These are phyloP conservation scores for Hyperoplus lanceolatus DNA, from an alignment of 2,797 vertebrate genomes.

Conservation along the genomic window DNA sequence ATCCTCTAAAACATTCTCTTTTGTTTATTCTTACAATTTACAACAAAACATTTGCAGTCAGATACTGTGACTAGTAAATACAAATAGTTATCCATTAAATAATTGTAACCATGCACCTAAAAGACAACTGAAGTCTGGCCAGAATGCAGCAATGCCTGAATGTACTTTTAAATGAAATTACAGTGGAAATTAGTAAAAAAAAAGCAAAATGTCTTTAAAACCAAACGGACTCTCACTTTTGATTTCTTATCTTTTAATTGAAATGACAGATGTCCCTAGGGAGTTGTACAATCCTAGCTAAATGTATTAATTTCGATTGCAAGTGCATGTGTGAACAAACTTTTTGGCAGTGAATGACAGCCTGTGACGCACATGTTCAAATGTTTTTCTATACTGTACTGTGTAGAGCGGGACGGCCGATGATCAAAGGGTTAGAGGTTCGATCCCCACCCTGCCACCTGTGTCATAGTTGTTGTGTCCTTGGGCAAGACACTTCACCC, in stretches of 20 bases:
- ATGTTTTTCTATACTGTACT: conserved; percentile 30
- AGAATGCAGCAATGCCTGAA: conserved; percentile 13
- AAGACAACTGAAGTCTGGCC: background rate
- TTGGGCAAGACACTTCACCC: no score
- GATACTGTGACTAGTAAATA: background rate
- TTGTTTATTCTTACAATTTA: background rate
- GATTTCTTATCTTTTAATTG: conserved; percentile 49
- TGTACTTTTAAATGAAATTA: background rate
- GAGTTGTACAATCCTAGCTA: background rate
- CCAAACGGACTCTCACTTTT: conserved; percentile 11
- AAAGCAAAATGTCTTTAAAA: background rate
- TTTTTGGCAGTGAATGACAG: conserved; percentile 15
- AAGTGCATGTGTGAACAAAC: conserved; percentile 20
- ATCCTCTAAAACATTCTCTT: no score
- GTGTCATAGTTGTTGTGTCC: no score
- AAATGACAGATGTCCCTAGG: conserved; percentile 8
- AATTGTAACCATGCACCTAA: background rate
- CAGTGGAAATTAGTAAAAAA: background rate
- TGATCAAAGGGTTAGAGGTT: no score
- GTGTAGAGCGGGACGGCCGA: background rate
- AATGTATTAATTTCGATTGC: conserved; percentile 6
- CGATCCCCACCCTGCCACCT: no score
- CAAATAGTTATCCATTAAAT: background rate
- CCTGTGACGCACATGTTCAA: conserved; percentile 12
- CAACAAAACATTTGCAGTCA: background rate